Base-by-base conservation (phyloP, 2,888 invertebrate species). In the Amphipyra tragopoginis region DNA sequence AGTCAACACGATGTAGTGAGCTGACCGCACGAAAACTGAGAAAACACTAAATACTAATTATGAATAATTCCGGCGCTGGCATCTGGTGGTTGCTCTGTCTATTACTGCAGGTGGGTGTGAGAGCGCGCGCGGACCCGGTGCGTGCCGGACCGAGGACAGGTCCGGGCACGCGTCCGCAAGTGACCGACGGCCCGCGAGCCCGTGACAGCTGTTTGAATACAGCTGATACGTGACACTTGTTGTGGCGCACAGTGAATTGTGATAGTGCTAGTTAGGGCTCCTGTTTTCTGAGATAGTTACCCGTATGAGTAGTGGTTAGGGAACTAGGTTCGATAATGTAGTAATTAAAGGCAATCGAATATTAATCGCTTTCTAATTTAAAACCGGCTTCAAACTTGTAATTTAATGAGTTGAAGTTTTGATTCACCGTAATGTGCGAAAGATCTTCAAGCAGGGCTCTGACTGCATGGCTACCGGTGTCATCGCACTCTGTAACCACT, bases 11-110 rank as follows among this genome's bases (percentile, higher is more conserved):
- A 90, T 90, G 90, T 86, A 89, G 86, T 64, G 64, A 64, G 54
- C 63, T 69, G 65, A 57, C 13, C 54, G 34, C 51, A 55, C 48
- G 40, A 2, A 51, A 34, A 36, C 57, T 63, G 58, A 43, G 50
- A 71, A 58, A 70, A 70, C 60, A 62, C 65, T 21, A 82, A 83
- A 84, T 50, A n/a, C n/a, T n/a, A 75, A 72, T 71, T 84, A 92
- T 92, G 91, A 90, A 89, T 86, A 78, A 82, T 69, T 80, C 84
- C 40, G 75, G 77, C 48, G 67, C 82, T 26, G 82, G 84, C 36
- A 65, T 91, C 65, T 93, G 91, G 90, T 86, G 86, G 80, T 81
- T 92, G 7, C 73, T 93, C 36, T 84, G 81, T 83, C 72, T 93
- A 29, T 82, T 93, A 0, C 65, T 93, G 55, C 92, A 93, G 92